Conservation (phyloP, 1,140 invertebrate species). For the Bombus difficillimus region DNA sequence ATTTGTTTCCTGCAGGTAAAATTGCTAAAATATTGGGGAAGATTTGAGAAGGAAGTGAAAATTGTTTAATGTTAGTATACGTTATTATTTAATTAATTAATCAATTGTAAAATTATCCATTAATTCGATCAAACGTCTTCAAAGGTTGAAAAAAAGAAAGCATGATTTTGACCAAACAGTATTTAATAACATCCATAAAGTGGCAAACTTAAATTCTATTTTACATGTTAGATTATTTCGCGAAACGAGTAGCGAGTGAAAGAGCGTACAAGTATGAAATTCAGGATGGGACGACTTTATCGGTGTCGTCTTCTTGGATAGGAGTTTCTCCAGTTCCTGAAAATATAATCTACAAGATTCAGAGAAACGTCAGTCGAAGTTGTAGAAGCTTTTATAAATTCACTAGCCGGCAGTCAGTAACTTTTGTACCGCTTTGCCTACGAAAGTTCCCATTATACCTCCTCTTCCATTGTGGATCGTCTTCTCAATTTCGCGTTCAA, state of each 20-base stretch:
- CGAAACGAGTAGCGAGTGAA: background rate
- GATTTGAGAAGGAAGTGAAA: too few species aligned
- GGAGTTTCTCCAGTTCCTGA: background rate
- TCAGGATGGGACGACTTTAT: background rate
- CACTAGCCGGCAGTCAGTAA: conserved; percentile 5
- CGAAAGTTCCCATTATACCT: conserved; percentile 15
- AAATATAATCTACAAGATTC: conserved; percentile 23
- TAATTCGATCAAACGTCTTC: too few species aligned
- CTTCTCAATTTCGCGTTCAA: background rate
- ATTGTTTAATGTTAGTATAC: too few species aligned
- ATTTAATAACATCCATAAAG: background rate
- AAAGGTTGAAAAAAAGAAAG: too few species aligned
- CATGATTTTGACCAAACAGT: too few species aligned
- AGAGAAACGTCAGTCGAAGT: background rate
- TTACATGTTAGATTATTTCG: background rate
- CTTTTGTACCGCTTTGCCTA: background rate
- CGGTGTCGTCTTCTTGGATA: background rate
- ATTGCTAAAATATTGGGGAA: background rate
- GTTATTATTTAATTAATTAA: too few species aligned
- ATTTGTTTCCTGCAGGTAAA: too few species aligned
- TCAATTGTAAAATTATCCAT: too few species aligned
- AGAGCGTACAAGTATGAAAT: background rate
- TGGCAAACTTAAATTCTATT: too few species aligned
- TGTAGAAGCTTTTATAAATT: conserved; percentile 35
- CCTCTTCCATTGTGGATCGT: conserved; percentile 4